These are phyloP conservation scores for Mythimna albipuncta DNA, from an alignment of 2,888 invertebrate genomes.

Conservation along the genomic window DNA sequence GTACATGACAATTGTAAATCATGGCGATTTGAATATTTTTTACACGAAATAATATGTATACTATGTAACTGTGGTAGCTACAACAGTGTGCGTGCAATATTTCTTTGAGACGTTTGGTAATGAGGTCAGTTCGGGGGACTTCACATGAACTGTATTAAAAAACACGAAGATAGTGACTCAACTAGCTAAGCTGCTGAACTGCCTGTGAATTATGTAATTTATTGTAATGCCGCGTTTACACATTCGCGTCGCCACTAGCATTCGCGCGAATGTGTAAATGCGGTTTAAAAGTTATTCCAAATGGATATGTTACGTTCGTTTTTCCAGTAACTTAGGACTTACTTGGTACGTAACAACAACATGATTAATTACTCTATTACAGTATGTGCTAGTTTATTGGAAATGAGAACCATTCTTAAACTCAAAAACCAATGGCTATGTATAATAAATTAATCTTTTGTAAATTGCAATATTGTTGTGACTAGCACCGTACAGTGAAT, in stretches of 20 bases:
- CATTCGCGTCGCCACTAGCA: no score
- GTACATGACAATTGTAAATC: conserved; percentile 50
- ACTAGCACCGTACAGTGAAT: conserved; percentile 33
- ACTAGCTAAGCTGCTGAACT: neutral
- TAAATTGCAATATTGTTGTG: conserved; percentile 24
- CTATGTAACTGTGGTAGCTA: conserved; percentile 17
- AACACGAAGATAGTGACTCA: neutral
- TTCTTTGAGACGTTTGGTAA: neutral
- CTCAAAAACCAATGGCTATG: neutral
- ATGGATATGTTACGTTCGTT: neutral
- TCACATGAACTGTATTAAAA: neutral
- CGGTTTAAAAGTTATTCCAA: neutral
- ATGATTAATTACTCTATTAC: neutral
- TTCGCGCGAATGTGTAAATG: no score
- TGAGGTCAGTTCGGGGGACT: neutral
- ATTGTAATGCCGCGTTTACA: neutral
- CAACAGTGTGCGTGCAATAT: conserved; percentile 8
- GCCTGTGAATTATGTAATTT: neutral
- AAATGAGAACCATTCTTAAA: conserved; percentile 2
- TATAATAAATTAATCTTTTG: conserved; percentile 1
- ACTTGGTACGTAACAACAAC: neutral
- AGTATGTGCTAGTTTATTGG: neutral
- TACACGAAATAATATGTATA: conserved; percentile 38
- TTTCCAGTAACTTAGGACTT: conserved; percentile 11
- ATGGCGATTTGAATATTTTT: conserved; percentile 51